Conservation (phyloP, 2,888 invertebrate genomes). For the Drosophila paucipuncta region DNA sequence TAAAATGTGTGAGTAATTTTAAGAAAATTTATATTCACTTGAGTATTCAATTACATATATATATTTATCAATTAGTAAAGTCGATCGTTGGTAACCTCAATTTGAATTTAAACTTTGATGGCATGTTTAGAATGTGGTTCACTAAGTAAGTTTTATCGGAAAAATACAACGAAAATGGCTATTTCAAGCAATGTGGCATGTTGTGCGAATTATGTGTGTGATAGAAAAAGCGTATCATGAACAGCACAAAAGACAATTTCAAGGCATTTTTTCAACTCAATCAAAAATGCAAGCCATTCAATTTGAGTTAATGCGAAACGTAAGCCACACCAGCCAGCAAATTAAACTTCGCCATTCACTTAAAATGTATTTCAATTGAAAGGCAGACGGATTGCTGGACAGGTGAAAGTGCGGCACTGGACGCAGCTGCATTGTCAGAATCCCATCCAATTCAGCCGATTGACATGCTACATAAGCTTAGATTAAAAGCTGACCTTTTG, state of each 20-base stretch:
- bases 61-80: not conserved
- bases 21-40: not conserved
- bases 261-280: conserved; percentile 39
- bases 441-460: conserved; percentile 51
- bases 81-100: not conserved
- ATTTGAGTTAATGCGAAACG: conserved; percentile 49
- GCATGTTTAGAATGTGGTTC: not conserved
- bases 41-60: too few species aligned
- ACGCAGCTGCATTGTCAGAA: conserved; percentile 57
- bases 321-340: conserved; percentile 56
- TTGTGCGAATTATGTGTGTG: conserved; percentile 15
- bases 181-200: conserved; percentile 1
- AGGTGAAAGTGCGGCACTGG: conserved; percentile 37
- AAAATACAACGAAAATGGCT: not conserved
- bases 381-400: not conserved
- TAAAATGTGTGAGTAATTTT: not conserved
- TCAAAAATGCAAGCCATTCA: conserved; percentile 68
- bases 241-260: conserved; percentile 23
- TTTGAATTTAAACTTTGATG: not conserved
- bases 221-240: not conserved
- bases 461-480: conserved; percentile 74
- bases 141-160: not conserved
- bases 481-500: conserved; percentile 37
- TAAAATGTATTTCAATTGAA: conserved; percentile 47
- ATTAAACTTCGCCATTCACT: conserved; percentile 51